Evolutionary conservation across 2,113 vertebrate genomes (phyloP), one percentile per base, ranked within the genome.

Genomic region (Speoplatyrhinus poulsoni): DNA sequence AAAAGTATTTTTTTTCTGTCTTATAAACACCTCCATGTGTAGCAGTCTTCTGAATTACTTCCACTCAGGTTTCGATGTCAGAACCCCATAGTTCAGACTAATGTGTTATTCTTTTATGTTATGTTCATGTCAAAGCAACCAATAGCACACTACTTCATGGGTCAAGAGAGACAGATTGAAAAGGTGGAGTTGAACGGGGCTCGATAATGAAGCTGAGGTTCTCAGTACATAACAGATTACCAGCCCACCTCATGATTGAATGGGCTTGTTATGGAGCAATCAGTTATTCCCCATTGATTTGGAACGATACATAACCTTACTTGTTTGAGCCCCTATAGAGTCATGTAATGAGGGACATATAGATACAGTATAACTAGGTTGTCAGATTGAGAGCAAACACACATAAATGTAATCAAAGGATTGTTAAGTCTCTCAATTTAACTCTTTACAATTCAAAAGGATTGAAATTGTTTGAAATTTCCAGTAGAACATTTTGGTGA

Each of bases 331-430:
- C 63, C 64, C 61, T 52, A 62, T 66, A 61, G 59, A 75, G 46
- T 33, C 59, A 53, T 58, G 71, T 33, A 50, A 80, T 62, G 63
- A 72, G 48, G 82, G 71, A 81, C 72, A 58, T 77, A 84, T 75
- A 65, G 62, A 77, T 73, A 82, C 76, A 26, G 41, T 63, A 56
- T 72, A 69, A 56, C 67, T 60, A 81, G 64, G 58, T 32, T 85
- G 88, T 87, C 87, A 89, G 85, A 85, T 88, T 85, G 70, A 84
- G 82, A 88, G 69, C 80, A 73, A 80, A 82, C 60, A 74, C 70
- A 62, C 65, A 50, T 32, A 89, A 82, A 90, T 77, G 88, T 77
- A 90, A 90, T 86, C 71, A 89, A 82, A 76, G 61, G 82, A 60
- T 66, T 73, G 6, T 64, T 56, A 19, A 68, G 61, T 65, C 48